These are phyloP conservation scores for Platycheirus rosarum DNA, from an alignment of 2,888 invertebrate genomes.

Conservation along the genomic window DNA sequence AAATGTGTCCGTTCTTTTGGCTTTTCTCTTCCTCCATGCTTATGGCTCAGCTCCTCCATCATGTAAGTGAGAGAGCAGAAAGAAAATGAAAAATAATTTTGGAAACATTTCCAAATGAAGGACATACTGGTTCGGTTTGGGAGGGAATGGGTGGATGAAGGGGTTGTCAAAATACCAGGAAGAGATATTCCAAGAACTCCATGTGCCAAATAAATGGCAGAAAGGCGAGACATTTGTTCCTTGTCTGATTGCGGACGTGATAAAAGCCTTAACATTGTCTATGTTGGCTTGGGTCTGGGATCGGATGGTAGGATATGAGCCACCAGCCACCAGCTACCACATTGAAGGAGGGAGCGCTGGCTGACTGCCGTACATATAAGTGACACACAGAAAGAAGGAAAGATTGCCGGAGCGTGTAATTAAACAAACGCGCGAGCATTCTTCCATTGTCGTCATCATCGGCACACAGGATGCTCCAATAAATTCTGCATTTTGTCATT, in stretches of 20 bases:
- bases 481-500: constrained; percentile 48
- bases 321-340: no score
- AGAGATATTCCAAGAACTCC: constrained; percentile 9
- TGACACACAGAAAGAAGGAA: constrained; percentile 9
- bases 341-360: background rate
- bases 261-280: constrained; percentile 52
- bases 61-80: background rate
- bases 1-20: constrained; percentile 22
- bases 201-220: constrained; percentile 57
- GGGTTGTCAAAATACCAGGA: constrained; percentile 10
- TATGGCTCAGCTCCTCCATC: no score
- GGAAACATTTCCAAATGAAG: constrained; percentile 20
- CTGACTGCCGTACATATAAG: background rate
- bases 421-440: constrained; percentile 51
- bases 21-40: constrained; percentile 14
- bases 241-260: constrained; percentile 60
- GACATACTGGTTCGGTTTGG: background rate
- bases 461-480: constrained; percentile 10
- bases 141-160: no score
- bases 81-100: constrained; percentile 32
- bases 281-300: background rate
- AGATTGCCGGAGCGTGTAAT: constrained; percentile 55
- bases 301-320: constrained; percentile 4
- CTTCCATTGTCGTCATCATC: constrained; percentile 37
- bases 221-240: constrained; percentile 46